Percentiles rank a stretch among this genome's conserved stretches.
Conservation (phyloP, 2,113 vertebrate genomes). For the Leptobrachium leishanense region DNA sequence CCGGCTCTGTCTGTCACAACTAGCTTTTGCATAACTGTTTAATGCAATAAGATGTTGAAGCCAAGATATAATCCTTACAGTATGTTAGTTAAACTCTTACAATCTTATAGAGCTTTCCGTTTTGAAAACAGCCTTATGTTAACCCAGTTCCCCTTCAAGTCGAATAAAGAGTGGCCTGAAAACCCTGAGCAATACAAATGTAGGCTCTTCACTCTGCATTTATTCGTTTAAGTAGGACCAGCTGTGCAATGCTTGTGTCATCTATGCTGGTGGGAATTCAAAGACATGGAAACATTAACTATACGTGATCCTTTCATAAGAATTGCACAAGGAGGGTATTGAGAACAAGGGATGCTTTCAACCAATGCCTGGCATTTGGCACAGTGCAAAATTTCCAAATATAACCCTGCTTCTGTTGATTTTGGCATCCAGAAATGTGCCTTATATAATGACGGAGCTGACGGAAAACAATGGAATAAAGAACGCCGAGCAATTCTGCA, state of each 20-base stretch:
- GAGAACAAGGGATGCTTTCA: conserved; percentile 71
- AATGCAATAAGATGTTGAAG: neutral
- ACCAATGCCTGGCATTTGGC: conserved; percentile 53
- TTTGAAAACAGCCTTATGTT: conserved; percentile 31
- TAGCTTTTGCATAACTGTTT: too few relatives aligned
- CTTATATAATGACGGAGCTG: conserved; percentile 31
- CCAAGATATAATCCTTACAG: conserved; percentile 6
- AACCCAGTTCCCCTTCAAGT: conserved; percentile 54
- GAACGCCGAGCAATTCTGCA: neutral
- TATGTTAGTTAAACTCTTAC: conserved; percentile 28
- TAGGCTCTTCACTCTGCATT: conserved; percentile 51
- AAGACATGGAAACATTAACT: conserved; percentile 75
- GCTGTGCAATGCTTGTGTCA: conserved; percentile 71
- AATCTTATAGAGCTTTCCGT: conserved; percentile 16
- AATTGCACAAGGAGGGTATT: conserved; percentile 64
- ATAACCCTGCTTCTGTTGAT: conserved; percentile 29
- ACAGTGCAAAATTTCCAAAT: conserved; percentile 36
- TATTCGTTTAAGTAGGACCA: conserved; percentile 64
- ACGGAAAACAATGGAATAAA: conserved; percentile 14
- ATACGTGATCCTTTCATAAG: conserved; percentile 69
- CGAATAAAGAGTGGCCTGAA: conserved; percentile 62
- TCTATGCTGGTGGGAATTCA: conserved; percentile 60
- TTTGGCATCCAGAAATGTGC: conserved; percentile 18
- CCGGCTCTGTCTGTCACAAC: too few relatives aligned
- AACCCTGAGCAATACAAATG: conserved; percentile 62